A percentile compares a stretch with the other conserved stretches of the same genome.
Conservation (phyloP, 2,797 vertebrate species). For the Crocodylus rhombifer region DNA sequence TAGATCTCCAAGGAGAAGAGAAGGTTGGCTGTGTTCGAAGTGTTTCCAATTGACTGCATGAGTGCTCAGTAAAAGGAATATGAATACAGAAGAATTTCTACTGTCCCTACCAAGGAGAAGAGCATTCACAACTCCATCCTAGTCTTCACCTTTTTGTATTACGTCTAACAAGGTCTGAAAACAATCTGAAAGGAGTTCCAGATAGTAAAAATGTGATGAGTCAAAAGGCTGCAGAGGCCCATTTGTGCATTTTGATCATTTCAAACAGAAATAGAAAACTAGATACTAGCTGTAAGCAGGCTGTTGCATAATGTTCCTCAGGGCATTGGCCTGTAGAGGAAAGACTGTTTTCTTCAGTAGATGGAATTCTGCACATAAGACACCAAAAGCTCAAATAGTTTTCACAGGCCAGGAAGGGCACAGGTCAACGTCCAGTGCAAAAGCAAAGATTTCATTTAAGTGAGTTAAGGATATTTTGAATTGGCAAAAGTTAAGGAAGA, state of each 20-base stretch:
- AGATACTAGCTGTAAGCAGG: constrained; percentile 46
- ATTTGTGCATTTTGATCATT: constrained; percentile 42
- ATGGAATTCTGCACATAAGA: not conserved
- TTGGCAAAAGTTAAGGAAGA: not conserved
- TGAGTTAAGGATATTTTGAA: not conserved
- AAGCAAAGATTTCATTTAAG: not conserved
- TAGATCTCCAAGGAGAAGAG: not conserved
- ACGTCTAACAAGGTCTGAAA: not conserved
- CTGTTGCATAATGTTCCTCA: constrained; percentile 40
- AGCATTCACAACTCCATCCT: not conserved
- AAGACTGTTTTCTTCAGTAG: not conserved
- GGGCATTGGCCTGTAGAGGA: not conserved
- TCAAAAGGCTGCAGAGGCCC: constrained; percentile 34
- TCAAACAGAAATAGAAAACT: constrained; percentile 40
- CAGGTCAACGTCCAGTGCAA: not conserved
- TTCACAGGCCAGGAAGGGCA: not conserved
- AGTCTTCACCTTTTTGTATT: not conserved
- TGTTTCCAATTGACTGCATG: not conserved
- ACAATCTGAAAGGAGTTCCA: accelerated
- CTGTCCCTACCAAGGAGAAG: not conserved
- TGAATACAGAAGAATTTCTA: too few species aligned
- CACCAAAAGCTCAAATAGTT: not conserved
- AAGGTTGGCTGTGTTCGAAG: not conserved
- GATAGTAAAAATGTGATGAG: constrained; percentile 45
- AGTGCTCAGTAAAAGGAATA: not conserved